These are phyloP conservation scores for Phylloscopus collybita DNA, from an alignment of 2,797 vertebrate species.

Conservation along the genomic window DNA sequence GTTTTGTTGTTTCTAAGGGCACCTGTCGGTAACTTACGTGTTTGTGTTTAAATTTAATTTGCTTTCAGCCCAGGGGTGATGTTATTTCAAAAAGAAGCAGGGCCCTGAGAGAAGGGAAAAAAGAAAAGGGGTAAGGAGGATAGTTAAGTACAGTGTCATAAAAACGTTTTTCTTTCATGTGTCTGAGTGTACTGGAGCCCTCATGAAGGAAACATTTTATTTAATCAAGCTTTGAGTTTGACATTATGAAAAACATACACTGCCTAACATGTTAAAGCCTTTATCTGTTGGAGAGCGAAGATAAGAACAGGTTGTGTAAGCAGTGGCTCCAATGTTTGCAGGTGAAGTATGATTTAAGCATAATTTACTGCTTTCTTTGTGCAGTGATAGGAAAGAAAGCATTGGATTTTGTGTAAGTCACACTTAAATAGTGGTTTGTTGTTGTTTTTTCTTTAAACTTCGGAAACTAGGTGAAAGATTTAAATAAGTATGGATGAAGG, in stretches of 20 bases:
- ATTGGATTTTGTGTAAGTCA: not conserved
- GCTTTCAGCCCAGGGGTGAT: not conserved
- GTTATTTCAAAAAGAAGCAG: not conserved
- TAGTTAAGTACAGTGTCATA: not conserved
- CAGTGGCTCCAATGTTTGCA: not conserved
- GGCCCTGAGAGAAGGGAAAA: not conserved
- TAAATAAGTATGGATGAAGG: not conserved
- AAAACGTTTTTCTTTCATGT: not conserved
- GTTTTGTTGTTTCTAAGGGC: not conserved
- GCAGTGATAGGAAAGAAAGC: not conserved
- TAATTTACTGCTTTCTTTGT: not conserved
- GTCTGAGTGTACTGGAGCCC: not conserved
- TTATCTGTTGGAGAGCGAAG: not conserved
- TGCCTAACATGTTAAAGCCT: not conserved
- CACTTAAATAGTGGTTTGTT: not conserved
- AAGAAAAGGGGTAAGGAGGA: not conserved
- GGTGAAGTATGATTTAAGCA: not conserved
- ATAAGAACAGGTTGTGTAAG: not conserved
- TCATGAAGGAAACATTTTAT: not conserved
- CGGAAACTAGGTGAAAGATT: not conserved
- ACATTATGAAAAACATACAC: not conserved
- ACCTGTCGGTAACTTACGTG: not conserved
- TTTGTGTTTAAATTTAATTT: not conserved
- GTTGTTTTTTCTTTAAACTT: not conserved
- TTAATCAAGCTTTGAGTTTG: not conserved